Evolutionary conservation across 1,140 invertebrate species (phyloP).

Genomic region (Achatina immaculata): DNA sequence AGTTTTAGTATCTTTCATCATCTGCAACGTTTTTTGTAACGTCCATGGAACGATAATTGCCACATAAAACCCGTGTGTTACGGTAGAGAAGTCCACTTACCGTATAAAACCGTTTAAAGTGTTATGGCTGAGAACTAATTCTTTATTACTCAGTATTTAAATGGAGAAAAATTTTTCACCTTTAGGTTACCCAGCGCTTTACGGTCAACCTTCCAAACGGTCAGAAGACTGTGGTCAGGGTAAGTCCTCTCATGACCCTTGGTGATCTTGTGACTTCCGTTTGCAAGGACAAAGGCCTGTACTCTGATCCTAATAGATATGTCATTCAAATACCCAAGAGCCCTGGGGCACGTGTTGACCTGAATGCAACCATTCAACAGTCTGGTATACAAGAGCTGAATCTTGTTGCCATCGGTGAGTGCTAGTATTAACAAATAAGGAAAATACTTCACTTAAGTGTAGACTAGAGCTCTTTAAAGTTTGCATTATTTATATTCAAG

Average conservation of each 20-base stretch:
- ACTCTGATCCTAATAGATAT: constrained; percentile 81
- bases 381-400: constrained; percentile 59
- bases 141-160: too few species aligned
- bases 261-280: constrained; percentile 80
- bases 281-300: constrained; percentile 81
- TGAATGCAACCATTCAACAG: constrained; percentile 56
- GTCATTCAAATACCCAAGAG: constrained; percentile 84
- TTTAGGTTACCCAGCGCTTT: constrained; percentile 80
- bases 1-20: too few species aligned
- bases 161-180: not conserved
- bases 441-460: too few species aligned
- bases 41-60: too few species aligned
- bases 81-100: too few species aligned
- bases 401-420: constrained; percentile 52
- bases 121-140: too few species aligned
- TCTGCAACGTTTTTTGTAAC: too few species aligned
- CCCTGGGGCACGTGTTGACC: constrained; percentile 51
- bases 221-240: constrained; percentile 83
- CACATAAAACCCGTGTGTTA: too few species aligned
- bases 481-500: too few species aligned
- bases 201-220: constrained; percentile 85
- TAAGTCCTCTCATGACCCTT: constrained; percentile 79
- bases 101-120: too few species aligned
- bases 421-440: too few species aligned
- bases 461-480: too few species aligned